phyloP scores from a whole-genome alignment of 2,888 invertebrate genomes.

The Drosophila fungiperda region DNA sequence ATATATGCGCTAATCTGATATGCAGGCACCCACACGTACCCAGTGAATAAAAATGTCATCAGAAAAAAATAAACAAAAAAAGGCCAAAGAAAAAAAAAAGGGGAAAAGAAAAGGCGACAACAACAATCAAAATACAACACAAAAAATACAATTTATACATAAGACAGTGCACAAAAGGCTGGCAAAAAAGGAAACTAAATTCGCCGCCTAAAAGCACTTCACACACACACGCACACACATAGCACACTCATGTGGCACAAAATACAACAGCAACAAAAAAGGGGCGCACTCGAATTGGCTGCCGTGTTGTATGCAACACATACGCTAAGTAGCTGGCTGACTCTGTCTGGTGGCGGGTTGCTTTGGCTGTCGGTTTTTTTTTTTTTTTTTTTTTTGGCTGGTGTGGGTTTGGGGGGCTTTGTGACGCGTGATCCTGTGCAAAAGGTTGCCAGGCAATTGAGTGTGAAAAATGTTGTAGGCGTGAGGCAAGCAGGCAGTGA shows the following conservation, averaged over 20 bases:
- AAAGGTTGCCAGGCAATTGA: constrained; percentile 79
- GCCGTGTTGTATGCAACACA: constrained; percentile 72
- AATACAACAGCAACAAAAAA: constrained; percentile 6
- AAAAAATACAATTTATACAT: constrained; percentile 63
- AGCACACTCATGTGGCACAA: constrained; percentile 15
- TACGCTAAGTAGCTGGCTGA: constrained; percentile 69
- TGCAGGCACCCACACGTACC: constrained; percentile 52
- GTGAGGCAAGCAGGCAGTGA: constrained; percentile 34
- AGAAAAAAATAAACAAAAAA: constrained; percentile 31
- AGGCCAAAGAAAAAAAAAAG: background rate
- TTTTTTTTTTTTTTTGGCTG: background rate
- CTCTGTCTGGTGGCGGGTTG: constrained; percentile 13
- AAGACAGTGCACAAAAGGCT: constrained; percentile 51
- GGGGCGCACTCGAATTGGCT: constrained; percentile 31
- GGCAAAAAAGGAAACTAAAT: constrained; percentile 67
- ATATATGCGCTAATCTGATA: constrained; percentile 79
- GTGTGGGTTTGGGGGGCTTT: constrained; percentile 11
- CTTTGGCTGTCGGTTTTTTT: background rate
- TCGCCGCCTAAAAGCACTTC: constrained; percentile 66
- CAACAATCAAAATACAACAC: background rate
- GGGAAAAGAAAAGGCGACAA: background rate
- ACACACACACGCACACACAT: constrained; percentile 26
- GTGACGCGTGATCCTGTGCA: constrained; percentile 73
- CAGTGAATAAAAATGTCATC: constrained; percentile 75
- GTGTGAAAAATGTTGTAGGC: constrained; percentile 77